A percentile compares a stretch with the other conserved stretches of the same genome.
These are phyloP conservation scores for Valencia hispanica DNA, from an alignment of 2,797 vertebrate species.

Conservation along the genomic window DNA sequence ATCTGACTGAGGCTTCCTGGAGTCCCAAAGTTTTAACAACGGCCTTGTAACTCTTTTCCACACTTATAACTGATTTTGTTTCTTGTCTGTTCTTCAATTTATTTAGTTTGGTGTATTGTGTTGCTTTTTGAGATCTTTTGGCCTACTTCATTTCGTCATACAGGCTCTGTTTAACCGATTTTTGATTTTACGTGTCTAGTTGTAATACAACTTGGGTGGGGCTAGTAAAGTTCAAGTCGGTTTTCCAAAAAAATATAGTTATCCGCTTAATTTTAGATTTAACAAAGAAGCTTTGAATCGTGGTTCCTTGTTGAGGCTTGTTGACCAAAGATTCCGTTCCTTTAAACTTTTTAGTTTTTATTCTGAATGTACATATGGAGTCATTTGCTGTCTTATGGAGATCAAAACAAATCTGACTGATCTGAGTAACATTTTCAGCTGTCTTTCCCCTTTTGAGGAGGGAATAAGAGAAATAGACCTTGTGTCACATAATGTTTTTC, in stretches of 20 bases:
- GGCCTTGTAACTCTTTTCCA: background rate
- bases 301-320: background rate
- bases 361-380: background rate
- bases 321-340: background rate
- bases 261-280: background rate
- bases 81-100: background rate
- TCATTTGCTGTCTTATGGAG: background rate
- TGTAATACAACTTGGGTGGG: background rate
- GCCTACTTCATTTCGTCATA: too few relatives aligned
- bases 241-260: background rate
- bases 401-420: background rate
- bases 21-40: background rate
- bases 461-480: background rate
- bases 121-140: background rate
- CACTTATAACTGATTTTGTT: background rate
- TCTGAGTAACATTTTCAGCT: background rate
- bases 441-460: background rate
- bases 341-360: background rate
- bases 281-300: background rate
- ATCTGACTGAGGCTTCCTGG: background rate
- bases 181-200: background rate
- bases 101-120: background rate
- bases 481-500: background rate
- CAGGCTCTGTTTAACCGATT: background rate
- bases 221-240: background rate